These are phyloP conservation scores for Caenorhabditis briggsae DNA, from an alignment of 1,140 invertebrate species.

Conservation along the genomic window DNA sequence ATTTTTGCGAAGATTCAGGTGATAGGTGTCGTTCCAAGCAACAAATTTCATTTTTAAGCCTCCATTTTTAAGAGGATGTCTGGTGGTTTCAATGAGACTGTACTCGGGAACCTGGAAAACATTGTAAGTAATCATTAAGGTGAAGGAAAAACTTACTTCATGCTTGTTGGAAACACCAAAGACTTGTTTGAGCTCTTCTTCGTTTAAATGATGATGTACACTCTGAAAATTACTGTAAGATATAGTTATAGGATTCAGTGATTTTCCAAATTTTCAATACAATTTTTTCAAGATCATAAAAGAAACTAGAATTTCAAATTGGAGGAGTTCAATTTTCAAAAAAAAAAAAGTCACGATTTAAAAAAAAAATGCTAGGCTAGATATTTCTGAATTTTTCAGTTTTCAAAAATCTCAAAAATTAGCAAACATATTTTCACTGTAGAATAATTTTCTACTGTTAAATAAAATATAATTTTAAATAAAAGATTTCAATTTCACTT, in stretches of 20 bases:
- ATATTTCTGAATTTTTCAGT: neutral
- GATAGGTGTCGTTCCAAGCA: slow-evolving; percentile 73
- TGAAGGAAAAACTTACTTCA: slow-evolving; percentile 34
- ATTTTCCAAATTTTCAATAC: no score
- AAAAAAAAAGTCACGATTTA: no score
- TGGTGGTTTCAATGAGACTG: slow-evolving; percentile 66
- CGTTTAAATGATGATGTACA: slow-evolving; percentile 72
- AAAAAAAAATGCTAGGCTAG: no score
- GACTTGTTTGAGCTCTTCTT: slow-evolving; percentile 71
- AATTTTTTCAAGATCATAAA: no score
- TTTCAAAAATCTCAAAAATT: no score
- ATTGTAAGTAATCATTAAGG: neutral
- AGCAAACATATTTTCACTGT: no score
- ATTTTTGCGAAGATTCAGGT: slow-evolving; percentile 72
- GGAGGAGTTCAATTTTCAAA: no score
- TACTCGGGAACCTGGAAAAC: slow-evolving; percentile 71
- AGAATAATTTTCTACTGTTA: no score
- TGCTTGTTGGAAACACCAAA: slow-evolving; percentile 73
- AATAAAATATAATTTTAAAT: no score
- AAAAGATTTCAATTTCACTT: neutral
- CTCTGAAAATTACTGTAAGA: slow-evolving; percentile 68
- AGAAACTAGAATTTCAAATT: no score
- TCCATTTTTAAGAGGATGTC: slow-evolving; percentile 58
- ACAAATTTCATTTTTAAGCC: slow-evolving; percentile 67
- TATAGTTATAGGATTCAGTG: no score